phyloP scores from a whole-genome alignment of 2,888 invertebrate genomes.

The Ischnus inquisitorius region DNA sequence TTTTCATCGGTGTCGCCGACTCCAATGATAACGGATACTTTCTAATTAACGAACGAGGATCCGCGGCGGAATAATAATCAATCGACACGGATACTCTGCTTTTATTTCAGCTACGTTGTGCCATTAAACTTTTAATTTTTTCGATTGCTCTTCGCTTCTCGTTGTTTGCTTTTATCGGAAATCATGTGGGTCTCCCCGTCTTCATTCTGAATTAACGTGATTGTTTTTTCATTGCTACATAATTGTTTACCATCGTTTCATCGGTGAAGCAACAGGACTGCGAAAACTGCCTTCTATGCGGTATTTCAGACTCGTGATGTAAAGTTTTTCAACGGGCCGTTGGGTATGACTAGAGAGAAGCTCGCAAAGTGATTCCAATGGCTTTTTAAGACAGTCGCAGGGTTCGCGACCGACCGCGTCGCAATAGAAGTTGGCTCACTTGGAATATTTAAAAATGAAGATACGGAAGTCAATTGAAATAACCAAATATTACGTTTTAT shows the following conservation, averaged over 20 bases:
- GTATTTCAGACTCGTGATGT: background rate
- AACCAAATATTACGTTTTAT: too few species aligned
- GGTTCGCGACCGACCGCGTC: background rate
- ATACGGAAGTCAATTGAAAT: too few species aligned
- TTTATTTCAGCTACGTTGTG: background rate
- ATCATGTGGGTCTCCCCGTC: background rate
- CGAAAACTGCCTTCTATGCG: background rate
- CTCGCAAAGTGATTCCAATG: slow-evolving; percentile 23
- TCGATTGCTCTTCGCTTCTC: background rate
- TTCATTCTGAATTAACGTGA: background rate
- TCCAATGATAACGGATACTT: background rate
- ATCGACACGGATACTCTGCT: background rate
- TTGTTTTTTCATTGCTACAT: background rate
- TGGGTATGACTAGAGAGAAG: background rate
- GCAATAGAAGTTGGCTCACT: background rate
- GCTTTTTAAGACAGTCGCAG: slow-evolving; percentile 4
- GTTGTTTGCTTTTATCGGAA: background rate
- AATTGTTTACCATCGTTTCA: background rate
- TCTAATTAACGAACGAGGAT: background rate
- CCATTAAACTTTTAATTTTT: background rate
- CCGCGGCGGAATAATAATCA: background rate
- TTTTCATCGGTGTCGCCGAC: background rate
- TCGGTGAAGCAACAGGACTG: background rate
- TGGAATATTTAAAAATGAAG: too few species aligned
- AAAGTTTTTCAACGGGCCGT: background rate